Base-by-base conservation (phyloP, 2,797 vertebrate species). In the Brachyrhaphis roseni region DNA sequence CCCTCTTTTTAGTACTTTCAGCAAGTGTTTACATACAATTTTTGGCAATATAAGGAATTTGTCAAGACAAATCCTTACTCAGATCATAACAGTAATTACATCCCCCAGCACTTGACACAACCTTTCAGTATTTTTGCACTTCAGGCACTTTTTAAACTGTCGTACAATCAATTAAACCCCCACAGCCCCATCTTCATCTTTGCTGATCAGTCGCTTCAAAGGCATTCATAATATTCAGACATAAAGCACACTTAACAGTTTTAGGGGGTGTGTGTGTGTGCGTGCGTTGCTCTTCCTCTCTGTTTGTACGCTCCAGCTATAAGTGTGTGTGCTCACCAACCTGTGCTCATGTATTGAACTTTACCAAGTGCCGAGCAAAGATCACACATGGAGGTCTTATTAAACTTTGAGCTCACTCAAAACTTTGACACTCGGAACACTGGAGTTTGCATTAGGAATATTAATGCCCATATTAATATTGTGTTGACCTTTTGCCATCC, bases 401-500 rank as follows among this genome's bases (percentile, higher is more conserved):
- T 94, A 93, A 95, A 96, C 93, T 94, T 92, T 90, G 91, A 88
- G 90, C 91, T 92, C 85, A 79, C 90, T 94, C 92, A 87, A 93
- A 96, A 95, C 93, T 93, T 88, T 88, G 79, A 92, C 85, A 88
- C 86, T 70, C 84, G 71, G 79, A 86, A 88, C 81, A 72, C 79
- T n/a, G 84, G 78, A 92, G 93, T 95, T 95, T 94, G 92, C 93
- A 91, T 94, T 92, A 92, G 86, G 94, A 96, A 96, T 95, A 95
- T 96, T 95, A 95, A 95, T 93, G 91, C 91, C 77, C 89, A 90
- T 94, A 95, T 96, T 95, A 91, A 95, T 96, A 95, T 95, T 45
- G 74, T 94, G 93, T 95, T 95, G 95, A 95, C 95, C 95, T 96
- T 96, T 94, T 88, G 90, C 90, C 91, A 88, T 88, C 86, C 47